Base-by-base conservation (phyloP, 2,888 invertebrate genomes). In the Gerris lacustris region DNA sequence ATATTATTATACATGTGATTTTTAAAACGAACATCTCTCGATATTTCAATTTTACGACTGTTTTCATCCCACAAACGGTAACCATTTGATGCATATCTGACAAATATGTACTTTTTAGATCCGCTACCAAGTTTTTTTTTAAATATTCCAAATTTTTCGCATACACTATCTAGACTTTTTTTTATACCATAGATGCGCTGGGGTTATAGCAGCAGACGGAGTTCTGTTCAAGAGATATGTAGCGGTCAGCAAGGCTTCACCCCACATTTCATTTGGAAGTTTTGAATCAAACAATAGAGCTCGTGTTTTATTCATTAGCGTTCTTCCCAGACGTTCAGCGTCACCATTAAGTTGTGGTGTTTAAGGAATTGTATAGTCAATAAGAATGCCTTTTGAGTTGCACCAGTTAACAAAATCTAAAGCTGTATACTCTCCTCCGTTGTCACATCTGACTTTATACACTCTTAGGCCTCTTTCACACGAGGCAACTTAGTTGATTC, bases 161-260 rank as follows among this genome's bases (percentile, higher is more conserved):
- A 74, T 77, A 76, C 6, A 76, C 76, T 69, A 66, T 68, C 64
- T 73, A 72, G 78, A 76, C 75, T 74, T 77, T 68, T 69, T 73
- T 6, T 70, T 72, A 11, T 71, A 73, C 78, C 78, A 79, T 45
- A 71, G 71, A 74, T 79, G 78, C 63, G 67, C 70, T 11, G 78
- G 78, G 6, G 78, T 78, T 31, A 75, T 6, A 18, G 71, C 72
- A 44, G 66, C 69, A 17, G 74, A 75, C 43, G 74, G 74, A 67
- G 71, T 73, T 77, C 78, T 74, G 67, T 79, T 78, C 31, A 74
- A 11, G 17, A 78, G 66, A 71, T 77, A 78, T 44, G 75, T 70
- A 66, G 77, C 74, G 47, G 72, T 73, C n/a, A 70, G 63, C 6
- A 75, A 69, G 45, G 79, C 79, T 73, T 80, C 78, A 67, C 77